Conservation (phyloP, 1,140 invertebrate species). For the Hylaeus anthracinus region DNA sequence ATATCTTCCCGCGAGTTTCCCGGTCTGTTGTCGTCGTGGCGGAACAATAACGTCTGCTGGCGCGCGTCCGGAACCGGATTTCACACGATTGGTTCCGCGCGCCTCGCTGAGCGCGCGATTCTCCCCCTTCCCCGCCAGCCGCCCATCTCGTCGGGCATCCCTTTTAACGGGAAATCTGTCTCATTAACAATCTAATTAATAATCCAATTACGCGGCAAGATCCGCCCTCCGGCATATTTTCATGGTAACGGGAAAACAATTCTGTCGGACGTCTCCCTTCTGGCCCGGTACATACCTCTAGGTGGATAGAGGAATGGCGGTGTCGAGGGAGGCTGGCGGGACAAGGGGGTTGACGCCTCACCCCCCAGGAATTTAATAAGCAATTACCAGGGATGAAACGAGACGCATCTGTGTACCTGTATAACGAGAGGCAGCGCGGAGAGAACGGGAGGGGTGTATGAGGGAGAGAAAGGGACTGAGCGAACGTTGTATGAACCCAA, state of each 20-base stretch:
- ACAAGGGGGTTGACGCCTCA: conserved; percentile 55
- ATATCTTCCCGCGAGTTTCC: too few species aligned
- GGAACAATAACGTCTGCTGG: conserved; percentile 17
- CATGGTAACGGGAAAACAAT: conserved; percentile 79
- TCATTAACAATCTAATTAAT: conserved; percentile 82
- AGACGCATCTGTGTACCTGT: conserved; percentile 74
- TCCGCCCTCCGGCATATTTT: conserved; percentile 74
- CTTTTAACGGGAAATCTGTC: conserved; percentile 76
- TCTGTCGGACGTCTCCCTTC: conserved; percentile 70
- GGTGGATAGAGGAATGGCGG: conserved; percentile 58
- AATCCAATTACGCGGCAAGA: conserved; percentile 80
- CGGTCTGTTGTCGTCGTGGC: background rate
- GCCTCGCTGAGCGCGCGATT: background rate
- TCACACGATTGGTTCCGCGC: conserved; percentile 22
- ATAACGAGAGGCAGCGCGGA: conserved; percentile 54
- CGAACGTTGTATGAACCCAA: conserved; percentile 31
- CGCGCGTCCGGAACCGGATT: conserved; percentile 16
- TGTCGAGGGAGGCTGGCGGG: background rate
- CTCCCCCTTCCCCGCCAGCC: conserved; percentile 3
- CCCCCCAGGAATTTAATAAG: conserved; percentile 74
- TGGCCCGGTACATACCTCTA: conserved; percentile 50
- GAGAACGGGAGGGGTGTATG: conserved; percentile 12
- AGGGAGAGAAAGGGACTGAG: background rate
- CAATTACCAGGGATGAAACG: conserved; percentile 75
- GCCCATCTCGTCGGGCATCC: conserved; percentile 45